Base-by-base conservation (phyloP, 35 echinoderm and acorn worm species). In the Apostichopus parvimensis region DNA sequence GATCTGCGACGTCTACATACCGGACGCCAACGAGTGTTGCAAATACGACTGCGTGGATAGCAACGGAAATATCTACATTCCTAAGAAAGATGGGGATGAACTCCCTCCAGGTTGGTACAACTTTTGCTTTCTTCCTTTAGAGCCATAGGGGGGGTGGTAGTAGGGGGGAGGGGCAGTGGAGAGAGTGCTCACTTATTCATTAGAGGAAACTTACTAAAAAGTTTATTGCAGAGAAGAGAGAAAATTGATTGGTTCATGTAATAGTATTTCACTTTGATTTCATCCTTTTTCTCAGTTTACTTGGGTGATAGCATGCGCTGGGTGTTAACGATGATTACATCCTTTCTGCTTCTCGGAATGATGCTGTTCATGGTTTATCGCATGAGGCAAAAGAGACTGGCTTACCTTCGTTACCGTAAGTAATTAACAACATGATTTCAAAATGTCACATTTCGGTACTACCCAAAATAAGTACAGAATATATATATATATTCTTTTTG, bases 281-380 rank as follows among this genome's bases (percentile, higher is more conserved):
- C 17, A 6, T 82, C 8, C 54, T n/a, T 73, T 45, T 54, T 26
- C 26, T 10, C 86, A 88, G 86, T 88, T 4, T 72, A 88, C 57
- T 64, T 91, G 9, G 77, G 72, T 79, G 95, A 97, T 64, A 98
- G 93, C 56, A 98, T 98, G 96, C 59, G 94, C 3, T 98, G 96
- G 96, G 92, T 98, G 25, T 65, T 98, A 78, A 98, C 96, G 11
- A 98, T 98, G 96, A 56, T 94, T n/a, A 95, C 94, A 10, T 98
- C 96, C 1, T 98, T 98, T 83, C 77, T 98, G 17, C 90, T 98
- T 2, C 90, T 98, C 7, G 94, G 94, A 5, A 95, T 98, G 92
- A 95, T 98, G 94, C 96, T 98, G 1, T 95, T 98, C 25, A 98
- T 98, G 96, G 92, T 98, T 6, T 95, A 98, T 68, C 59, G 96